Conservation (phyloP, 2,797 vertebrate genomes). For the Synanceia verrucosa region DNA sequence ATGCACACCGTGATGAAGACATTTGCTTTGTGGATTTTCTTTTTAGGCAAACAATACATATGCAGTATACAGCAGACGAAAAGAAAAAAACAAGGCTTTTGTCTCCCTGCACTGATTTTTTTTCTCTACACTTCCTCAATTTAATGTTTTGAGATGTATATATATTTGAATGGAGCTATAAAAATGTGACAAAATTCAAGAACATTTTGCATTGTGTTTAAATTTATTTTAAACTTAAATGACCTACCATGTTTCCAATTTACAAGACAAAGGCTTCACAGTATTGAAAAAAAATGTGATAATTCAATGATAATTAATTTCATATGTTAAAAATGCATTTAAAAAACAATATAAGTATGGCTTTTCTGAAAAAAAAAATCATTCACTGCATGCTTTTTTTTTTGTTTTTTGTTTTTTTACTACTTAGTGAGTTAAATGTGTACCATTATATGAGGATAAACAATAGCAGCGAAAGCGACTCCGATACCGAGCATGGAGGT, state of each 20-base stretch:
- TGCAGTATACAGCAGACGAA: slow-evolving; percentile 9
- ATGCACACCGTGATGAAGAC: slow-evolving; percentile 52
- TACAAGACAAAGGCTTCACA: neutral
- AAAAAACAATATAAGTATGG: neutral
- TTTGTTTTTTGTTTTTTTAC: too few relatives aligned
- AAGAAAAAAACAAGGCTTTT: slow-evolving; percentile 29
- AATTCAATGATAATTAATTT: neutral
- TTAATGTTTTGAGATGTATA: slow-evolving; percentile 27
- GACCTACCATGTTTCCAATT: neutral
- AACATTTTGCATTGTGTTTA: neutral
- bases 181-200: neutral
- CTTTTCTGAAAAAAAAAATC: neutral
- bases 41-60: slow-evolving; percentile 34
- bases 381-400: slow-evolving; percentile 6
- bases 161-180: slow-evolving; percentile 13
- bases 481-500: slow-evolving; percentile 50
- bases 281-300: neutral
- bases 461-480: slow-evolving; percentile 48
- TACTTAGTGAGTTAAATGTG: slow-evolving; percentile 16
- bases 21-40: slow-evolving; percentile 51
- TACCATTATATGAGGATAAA: slow-evolving; percentile 34
- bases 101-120: slow-evolving; percentile 11
- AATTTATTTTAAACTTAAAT: neutral
- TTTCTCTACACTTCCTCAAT: neutral
- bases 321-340: neutral